Conservation (phyloP, 35 echinoderm and acorn worm species). For the Eucidaris tribuloides region DNA sequence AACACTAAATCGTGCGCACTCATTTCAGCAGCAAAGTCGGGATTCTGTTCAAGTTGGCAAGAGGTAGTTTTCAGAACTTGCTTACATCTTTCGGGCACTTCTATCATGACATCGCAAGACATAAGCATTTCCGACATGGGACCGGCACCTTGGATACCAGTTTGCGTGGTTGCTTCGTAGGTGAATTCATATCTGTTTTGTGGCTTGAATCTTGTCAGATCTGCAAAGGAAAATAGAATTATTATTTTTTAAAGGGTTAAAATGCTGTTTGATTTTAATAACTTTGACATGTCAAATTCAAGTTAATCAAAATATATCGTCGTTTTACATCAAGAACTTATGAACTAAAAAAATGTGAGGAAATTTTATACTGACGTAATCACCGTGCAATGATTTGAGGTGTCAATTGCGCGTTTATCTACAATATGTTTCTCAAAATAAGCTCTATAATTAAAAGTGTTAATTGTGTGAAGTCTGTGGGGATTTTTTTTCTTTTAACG, state of each 20-base stretch:
- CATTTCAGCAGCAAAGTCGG: conserved; percentile 46
- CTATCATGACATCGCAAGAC: neutral
- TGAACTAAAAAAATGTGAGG: neutral
- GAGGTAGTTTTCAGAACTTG: neutral
- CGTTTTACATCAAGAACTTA: neutral
- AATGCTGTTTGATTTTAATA: neutral
- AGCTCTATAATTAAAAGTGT: too few relatives aligned
- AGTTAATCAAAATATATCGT: neutral
- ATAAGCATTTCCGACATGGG: neutral
- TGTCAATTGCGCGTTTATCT: too few relatives aligned
- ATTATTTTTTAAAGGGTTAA: neutral
- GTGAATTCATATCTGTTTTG: neutral
- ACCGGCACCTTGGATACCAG: conserved; percentile 2
- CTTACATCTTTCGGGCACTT: conserved; percentile 8
- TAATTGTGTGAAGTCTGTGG: too few relatives aligned
- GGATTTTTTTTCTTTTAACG: too few relatives aligned
- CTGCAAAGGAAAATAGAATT: neutral
- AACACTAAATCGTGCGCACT: conserved; percentile 42
- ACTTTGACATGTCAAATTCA: neutral
- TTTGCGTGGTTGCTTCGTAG: neutral
- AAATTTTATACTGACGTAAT: neutral
- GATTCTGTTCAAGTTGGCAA: neutral
- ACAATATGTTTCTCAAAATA: too few relatives aligned
- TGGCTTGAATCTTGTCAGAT: conserved; percentile 8
- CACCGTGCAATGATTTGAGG: neutral